These are phyloP conservation scores for Seriola rivoliana DNA, from an alignment of 2,113 vertebrate species.

Conservation along the genomic window DNA sequence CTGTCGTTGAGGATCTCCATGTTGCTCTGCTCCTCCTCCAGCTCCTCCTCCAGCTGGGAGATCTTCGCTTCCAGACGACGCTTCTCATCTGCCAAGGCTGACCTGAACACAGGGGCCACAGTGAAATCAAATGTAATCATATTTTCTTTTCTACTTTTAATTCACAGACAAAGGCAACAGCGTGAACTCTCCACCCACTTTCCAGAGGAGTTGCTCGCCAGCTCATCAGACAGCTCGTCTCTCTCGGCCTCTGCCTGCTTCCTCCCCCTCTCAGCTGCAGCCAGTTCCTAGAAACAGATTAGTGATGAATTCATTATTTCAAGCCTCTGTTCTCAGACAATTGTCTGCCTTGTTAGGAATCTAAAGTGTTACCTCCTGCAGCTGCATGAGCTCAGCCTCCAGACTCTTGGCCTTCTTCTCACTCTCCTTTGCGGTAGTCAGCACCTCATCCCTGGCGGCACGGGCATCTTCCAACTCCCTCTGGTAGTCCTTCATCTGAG, in stretches of 20 bases:
- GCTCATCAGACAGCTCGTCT: conserved; percentile 93
- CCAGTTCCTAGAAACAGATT: conserved; percentile 87
- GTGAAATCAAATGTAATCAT: background rate
- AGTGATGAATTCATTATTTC: background rate
- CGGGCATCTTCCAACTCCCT: conserved; percentile 94
- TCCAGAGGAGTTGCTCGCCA: conserved; percentile 89
- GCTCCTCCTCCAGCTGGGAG: conserved; percentile 92
- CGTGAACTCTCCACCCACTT: conserved; percentile 82
- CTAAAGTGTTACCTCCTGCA: conserved; percentile 90
- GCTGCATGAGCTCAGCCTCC: conserved; percentile 94
- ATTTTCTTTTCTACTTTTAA: conserved; percentile 41
- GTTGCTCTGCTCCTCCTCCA: conserved; percentile 95
- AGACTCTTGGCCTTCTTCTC: conserved; percentile 95
- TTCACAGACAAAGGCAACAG: conserved; percentile 47
- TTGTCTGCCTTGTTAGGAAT: background rate
- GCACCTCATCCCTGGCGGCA: conserved; percentile 91
- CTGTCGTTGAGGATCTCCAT: conserved; percentile 92
- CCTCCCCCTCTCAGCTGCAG: conserved; percentile 90
- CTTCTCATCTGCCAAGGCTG: conserved; percentile 91
- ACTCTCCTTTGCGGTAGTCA: conserved; percentile 92
- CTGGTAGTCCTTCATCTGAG: conserved; percentile 96
- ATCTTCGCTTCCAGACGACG: conserved; percentile 94
- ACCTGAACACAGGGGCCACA: conserved; percentile 77
- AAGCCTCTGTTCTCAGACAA: background rate
- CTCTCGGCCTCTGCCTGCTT: conserved; percentile 95